Conservation (phyloP, 2,888 invertebrate genomes). For the Steinernema carpocapsae region DNA sequence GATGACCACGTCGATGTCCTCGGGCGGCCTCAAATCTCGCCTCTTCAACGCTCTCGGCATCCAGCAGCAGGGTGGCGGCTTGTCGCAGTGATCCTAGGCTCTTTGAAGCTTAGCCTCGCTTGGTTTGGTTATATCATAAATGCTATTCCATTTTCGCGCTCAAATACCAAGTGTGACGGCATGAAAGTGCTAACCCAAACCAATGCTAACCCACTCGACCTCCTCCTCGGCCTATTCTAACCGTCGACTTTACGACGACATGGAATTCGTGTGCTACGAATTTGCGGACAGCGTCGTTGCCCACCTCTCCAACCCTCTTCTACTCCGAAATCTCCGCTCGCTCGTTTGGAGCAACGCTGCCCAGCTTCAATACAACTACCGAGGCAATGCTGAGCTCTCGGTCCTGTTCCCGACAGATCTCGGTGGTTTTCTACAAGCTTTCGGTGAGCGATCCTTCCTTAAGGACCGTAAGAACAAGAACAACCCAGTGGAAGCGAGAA, state of each 20-base stretch:
- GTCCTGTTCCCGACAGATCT: conserved; percentile 18
- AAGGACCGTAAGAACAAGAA: conserved; percentile 14
- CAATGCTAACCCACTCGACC: no score
- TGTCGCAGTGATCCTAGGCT: conserved; percentile 15
- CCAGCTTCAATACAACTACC: neutral
- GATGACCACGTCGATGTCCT: conserved; percentile 50
- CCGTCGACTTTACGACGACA: no score
- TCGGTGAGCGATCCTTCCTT: conserved; percentile 9
- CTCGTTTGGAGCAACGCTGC: neutral
- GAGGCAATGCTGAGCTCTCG: conserved; percentile 19
- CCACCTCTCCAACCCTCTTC: neutral
- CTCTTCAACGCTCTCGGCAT: conserved; percentile 53
- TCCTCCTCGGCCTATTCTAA: no score
- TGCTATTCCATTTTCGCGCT: no score
- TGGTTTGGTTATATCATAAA: no score
- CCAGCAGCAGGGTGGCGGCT: conserved; percentile 36
- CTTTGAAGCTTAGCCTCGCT: no score
- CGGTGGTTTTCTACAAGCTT: neutral
- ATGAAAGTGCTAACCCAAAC: no score
- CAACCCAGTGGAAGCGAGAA: conserved; percentile 16
- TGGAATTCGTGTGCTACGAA: neutral
- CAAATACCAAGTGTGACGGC: no score
- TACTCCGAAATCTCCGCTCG: neutral
- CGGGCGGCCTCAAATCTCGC: conserved; percentile 48
- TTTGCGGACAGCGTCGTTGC: conserved; percentile 23